A percentile compares a stretch with the other conserved stretches of the same genome.
phyloP scores from a whole-genome alignment of 2,888 invertebrate genomes.

The Xanthorhoe spadicearia region DNA sequence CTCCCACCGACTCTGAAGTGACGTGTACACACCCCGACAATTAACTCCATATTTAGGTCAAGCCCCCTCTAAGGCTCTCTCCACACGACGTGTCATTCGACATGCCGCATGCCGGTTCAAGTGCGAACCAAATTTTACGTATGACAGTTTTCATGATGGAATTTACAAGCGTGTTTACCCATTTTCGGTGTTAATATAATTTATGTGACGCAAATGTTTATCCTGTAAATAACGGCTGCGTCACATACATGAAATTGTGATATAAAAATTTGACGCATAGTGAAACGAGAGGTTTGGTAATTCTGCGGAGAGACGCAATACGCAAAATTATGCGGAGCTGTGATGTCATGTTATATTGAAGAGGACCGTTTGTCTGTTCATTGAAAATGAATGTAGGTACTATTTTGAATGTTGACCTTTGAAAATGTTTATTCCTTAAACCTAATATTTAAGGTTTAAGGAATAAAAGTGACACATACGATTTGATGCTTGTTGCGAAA shows the following conservation, averaged over 20 bases:
- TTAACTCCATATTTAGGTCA: conserved; percentile 66
- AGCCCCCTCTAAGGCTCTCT: conserved; percentile 50
- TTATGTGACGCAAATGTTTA: conserved; percentile 31
- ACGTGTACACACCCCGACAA: conserved; percentile 44
- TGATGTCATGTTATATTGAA: background rate
- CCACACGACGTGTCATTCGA: conserved; percentile 56
- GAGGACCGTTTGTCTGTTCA: background rate
- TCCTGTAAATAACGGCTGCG: conserved; percentile 19
- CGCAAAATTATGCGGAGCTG: conserved; percentile 1
- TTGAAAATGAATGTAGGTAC: background rate
- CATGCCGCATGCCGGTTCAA: conserved; percentile 46
- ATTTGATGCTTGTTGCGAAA: too few species aligned
- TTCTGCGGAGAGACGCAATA: conserved; percentile 10
- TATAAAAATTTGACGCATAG: conserved; percentile 15
- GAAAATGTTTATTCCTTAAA: too few species aligned
- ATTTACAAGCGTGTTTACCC: conserved; percentile 32
- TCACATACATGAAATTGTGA: conserved; percentile 4
- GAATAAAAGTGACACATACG: too few species aligned
- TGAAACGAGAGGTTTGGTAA: background rate
- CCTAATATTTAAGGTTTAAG: too few species aligned
- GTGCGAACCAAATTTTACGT: conserved; percentile 45
- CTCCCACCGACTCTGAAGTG: background rate
- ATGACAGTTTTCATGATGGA: conserved; percentile 49
- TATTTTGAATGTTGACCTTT: background rate
- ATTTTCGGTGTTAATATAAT: conserved; percentile 37